phyloP scores from a whole-genome alignment of 2,797 vertebrate genomes.

The Molossus alvarezi region DNA sequence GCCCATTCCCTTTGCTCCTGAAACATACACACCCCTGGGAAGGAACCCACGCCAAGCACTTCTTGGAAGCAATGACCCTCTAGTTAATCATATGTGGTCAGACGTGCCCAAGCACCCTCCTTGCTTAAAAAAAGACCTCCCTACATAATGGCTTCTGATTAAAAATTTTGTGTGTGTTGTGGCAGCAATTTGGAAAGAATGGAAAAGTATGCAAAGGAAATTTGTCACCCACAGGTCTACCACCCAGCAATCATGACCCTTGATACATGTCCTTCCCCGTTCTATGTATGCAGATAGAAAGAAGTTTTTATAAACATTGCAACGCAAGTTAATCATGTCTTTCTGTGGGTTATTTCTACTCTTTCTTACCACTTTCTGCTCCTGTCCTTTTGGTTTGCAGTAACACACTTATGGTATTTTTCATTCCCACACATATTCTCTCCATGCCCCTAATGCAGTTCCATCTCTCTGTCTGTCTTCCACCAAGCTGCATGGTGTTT shows the following conservation, averaged over 20 bases:
- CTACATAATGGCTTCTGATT: neutral
- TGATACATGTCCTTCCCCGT: neutral
- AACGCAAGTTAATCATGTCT: neutral
- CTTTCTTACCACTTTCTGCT: neutral
- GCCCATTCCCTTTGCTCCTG: neutral
- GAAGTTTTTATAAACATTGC: neutral
- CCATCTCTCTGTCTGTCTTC: neutral
- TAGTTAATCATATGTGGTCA: neutral
- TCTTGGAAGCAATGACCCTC: neutral
- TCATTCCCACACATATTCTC: neutral
- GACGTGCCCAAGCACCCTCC: neutral
- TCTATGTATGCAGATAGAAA: neutral
- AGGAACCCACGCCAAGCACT: neutral
- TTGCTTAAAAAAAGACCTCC: neutral
- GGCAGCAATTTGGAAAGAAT: neutral
- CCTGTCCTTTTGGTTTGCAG: neutral
- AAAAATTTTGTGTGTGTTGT: neutral
- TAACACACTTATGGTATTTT: neutral
- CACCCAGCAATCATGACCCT: neutral
- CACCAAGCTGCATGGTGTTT: neutral
- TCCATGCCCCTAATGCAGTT: neutral
- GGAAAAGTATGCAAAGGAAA: neutral
- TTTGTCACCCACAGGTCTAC: neutral
- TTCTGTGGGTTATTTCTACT: neutral
- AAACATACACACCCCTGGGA: neutral